Evolutionary conservation across 2,888 invertebrate species (phyloP), one percentile per base, ranked within the genome.

Genomic region (Eumerus sabulonum): DNA sequence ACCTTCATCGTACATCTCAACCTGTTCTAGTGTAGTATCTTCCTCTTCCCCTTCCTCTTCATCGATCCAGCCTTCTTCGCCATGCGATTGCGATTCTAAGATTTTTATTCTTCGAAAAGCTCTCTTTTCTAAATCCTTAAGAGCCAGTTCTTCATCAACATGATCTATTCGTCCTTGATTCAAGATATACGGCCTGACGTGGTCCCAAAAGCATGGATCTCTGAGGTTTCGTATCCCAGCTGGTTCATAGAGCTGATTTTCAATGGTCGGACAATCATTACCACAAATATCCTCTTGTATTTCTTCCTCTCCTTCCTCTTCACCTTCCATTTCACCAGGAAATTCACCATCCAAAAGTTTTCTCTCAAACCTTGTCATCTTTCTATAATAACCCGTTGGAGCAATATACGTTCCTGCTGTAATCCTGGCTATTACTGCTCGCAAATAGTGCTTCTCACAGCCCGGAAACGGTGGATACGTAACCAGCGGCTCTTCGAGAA

Each of bases 361-460:
- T 27, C 27, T 92, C 82, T 92, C 90, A 38, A 91, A 84, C 42
- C 85, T 85, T 0, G 86, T 87, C 85, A 87, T 85, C 1, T 84
- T 83, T 27, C 92, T 92, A 85, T 91, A 95, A 86, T 91, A 95
- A 0, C 94, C 96, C 56, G 93, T 90, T 0, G 97, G 97, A 0
- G 97, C 95, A 47, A 97, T 91, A 72, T 93, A 93, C 0, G 96
- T 95, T 4, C 93, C 92, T 0, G 96, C 93, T 11, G 94, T 93
- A 82, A 97, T 96, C 73, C 97, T 92, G 0, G 93, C 94, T 53
- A 98, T 94, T 90, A 96, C 94, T 0, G 96, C 94, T 59, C 97
- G 91, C 60, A 98, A 90, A 88, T 94, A 96, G 88, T 97, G 92
- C 18, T 91, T 91, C 90, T 98, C 97, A 45, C 91, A 92, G 12